Evolutionary conservation across 2,888 invertebrate genomes (phyloP).

Genomic region (Morpho helenor): DNA sequence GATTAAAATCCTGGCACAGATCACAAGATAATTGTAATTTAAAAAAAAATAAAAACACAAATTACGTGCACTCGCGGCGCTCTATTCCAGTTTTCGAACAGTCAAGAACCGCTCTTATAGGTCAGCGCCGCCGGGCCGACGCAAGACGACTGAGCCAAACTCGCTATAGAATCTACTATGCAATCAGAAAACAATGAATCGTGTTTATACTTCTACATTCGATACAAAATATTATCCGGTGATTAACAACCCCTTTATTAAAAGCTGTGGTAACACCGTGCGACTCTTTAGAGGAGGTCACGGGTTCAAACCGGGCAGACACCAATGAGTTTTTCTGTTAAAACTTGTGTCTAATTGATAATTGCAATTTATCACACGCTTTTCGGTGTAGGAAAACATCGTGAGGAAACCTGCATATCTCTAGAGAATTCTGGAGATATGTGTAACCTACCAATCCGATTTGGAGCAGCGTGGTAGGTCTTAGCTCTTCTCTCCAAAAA

Average conservation of each 20-base stretch:
- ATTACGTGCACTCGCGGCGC: conserved; percentile 57
- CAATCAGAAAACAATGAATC: conserved; percentile 33
- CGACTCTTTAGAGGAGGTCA: too few relatives aligned
- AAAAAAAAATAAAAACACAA: conserved; percentile 49
- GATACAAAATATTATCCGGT: conserved; percentile 27
- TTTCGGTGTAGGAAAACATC: too few relatives aligned
- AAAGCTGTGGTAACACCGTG: too few relatives aligned
- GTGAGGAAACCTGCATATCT: too few relatives aligned
- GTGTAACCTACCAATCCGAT: too few relatives aligned
- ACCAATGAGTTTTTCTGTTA: too few relatives aligned
- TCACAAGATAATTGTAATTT: conserved; percentile 40
- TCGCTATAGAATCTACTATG: conserved; percentile 15
- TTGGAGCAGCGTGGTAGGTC: too few relatives aligned
- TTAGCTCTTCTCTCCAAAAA: too few relatives aligned
- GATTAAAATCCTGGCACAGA: conserved; percentile 57
- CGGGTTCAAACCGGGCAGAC: too few relatives aligned
- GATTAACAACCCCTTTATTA: neutral
- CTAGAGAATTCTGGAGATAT: too few relatives aligned
- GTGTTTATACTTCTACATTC: conserved; percentile 35
- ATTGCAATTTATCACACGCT: too few relatives aligned
- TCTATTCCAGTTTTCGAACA: conserved; percentile 8
- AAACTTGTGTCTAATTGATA: too few relatives aligned
- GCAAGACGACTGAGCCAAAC: conserved; percentile 40
- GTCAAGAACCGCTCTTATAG: conserved; percentile 15
- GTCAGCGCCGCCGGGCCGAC: conserved; percentile 57